Evolutionary conservation across 2,888 invertebrate genomes (phyloP).

Genomic region (Emmelina monodactyla): DNA sequence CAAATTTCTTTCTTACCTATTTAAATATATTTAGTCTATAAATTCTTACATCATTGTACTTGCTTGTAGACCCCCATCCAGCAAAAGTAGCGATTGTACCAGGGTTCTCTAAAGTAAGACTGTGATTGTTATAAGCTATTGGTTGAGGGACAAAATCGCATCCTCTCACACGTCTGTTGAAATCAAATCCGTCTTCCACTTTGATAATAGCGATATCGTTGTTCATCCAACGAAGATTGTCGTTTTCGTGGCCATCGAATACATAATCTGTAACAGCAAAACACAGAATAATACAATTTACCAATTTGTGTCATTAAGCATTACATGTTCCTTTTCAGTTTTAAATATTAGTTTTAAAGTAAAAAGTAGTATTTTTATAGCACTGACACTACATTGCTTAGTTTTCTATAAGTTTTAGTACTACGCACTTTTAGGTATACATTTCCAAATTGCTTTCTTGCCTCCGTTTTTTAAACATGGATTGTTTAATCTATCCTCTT

Average conservation of each 20-base stretch:
- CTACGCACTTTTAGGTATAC: constrained; percentile 47
- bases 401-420: no score
- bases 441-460: constrained; percentile 53
- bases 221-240: constrained; percentile 55
- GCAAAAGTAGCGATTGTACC: constrained; percentile 34
- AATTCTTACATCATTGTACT: constrained; percentile 40
- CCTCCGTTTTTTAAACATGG: constrained; percentile 49
- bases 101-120: constrained; percentile 39
- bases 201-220: constrained; percentile 51
- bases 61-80: constrained; percentile 45
- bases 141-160: constrained; percentile 48
- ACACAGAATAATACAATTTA: no score
- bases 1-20: no score
- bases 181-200: constrained; percentile 47
- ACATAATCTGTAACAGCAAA: constrained; percentile 43
- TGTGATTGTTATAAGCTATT: constrained; percentile 45
- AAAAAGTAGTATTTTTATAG: no score
- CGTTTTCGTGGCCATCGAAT: constrained; percentile 50
- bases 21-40: no score
- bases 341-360: no score
- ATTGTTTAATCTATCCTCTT: constrained; percentile 40
- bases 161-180: constrained; percentile 35
- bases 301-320: no score
- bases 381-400: no score
- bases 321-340: no score